Evolutionary conservation across 2,797 vertebrate genomes (phyloP), one percentile per base, ranked within the genome.

Genomic region (Platalea minor): DNA sequence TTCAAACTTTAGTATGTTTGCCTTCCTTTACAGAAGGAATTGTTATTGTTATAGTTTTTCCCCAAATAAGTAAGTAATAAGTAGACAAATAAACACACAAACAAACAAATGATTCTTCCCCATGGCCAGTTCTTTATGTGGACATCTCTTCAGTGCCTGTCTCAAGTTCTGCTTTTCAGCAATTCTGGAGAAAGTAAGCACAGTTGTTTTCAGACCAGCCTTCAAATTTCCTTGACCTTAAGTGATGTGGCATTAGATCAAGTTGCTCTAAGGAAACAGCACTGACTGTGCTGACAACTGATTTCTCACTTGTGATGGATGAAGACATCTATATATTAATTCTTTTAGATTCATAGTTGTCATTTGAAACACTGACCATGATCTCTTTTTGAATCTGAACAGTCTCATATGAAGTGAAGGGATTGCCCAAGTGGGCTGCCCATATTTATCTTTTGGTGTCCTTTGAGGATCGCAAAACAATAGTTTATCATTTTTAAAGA

Each of bases 171-270:
- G 10, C 5, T 21, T 68, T 85, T 80, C 51, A 56, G 16, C 18
- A 72, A 0, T 64, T 91, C 57, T 50, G 48, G 28, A 86, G 57
- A 86, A 91, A 74, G 68, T 83, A 89, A 83, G 18, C 25, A 88
- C 48, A 75, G 23, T 29, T 59, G 4, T 51, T 85, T 91, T 50
- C 53, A 61, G 41, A 37, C 16, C 28, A 93, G 41, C 20, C 39
- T 84, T 85, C 65, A 92, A 31, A 75, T 90, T 68, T 84, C 35
- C 43, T 91, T 95, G 75, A 70, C 64, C 43, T 90, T 80, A 87
- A 70, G 35, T 35, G 45, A 72, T 45, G 31, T 63, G 41, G 29
- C 19, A 60, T 85, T 89, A 83, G 63, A 89, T 77, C 51, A 88
- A 80, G 68, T 50, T 88, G 50, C 31, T 56, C 13, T 64, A 64